These are phyloP conservation scores for Tiphia femorata DNA, from an alignment of 2,888 invertebrate species.

Conservation along the genomic window DNA sequence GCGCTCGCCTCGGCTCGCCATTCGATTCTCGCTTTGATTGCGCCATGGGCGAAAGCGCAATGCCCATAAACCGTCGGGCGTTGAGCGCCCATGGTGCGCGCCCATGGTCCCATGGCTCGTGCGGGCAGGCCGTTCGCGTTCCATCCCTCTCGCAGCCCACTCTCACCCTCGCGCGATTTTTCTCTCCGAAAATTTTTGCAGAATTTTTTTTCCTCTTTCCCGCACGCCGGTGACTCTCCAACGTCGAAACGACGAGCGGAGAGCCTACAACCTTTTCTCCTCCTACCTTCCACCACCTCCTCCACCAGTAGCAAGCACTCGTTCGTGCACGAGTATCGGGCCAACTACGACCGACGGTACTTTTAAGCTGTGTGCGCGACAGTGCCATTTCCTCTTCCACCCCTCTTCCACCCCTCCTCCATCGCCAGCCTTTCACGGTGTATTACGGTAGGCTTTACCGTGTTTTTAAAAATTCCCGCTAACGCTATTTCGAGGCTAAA, in stretches of 20 bases:
- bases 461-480: constrained; percentile 46
- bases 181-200: constrained; percentile 30
- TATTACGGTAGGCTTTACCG: constrained; percentile 31
- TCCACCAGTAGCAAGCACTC: constrained; percentile 4
- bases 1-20: constrained; percentile 59
- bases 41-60: constrained; percentile 57
- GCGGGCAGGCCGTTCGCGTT: background rate
- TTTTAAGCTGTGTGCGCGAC: no score
- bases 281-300: no score
- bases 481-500: constrained; percentile 27
- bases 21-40: constrained; percentile 66
- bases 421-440: constrained; percentile 41
- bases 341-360: no score
- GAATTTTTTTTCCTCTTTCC: constrained; percentile 6
- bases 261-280: no score
- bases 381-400: no score
- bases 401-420: no score
- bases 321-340: constrained; percentile 1
- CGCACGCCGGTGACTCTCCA: no score
- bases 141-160: background rate
- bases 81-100: constrained; percentile 40
- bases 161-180: constrained; percentile 28
- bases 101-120: constrained; percentile 9
- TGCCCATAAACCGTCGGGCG: constrained; percentile 52
- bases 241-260: no score